These are phyloP conservation scores for Metaphire vulgaris DNA, from an alignment of 1,140 invertebrate species.

Conservation along the genomic window DNA sequence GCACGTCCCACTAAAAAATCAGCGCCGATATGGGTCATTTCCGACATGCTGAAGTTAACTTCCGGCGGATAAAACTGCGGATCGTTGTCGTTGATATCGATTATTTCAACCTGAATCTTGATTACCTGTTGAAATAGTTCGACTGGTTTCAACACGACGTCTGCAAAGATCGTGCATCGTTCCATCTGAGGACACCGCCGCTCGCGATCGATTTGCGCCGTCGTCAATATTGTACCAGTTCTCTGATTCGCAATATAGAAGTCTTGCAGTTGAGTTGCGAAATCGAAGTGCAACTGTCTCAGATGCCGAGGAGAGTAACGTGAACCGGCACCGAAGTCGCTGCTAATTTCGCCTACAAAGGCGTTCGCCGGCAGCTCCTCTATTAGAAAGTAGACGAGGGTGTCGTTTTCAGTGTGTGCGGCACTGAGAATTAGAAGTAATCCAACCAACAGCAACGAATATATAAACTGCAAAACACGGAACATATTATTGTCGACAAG, in stretches of 20 bases:
- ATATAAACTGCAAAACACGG: too few species aligned
- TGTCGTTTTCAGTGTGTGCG: not conserved
- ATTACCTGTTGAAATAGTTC: slow-evolving; percentile 7
- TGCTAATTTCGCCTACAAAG: not conserved
- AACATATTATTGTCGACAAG: too few species aligned
- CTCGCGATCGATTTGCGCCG: slow-evolving; percentile 16
- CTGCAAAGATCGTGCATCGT: not conserved
- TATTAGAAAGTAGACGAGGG: not conserved
- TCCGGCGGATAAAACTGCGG: slow-evolving; percentile 4
- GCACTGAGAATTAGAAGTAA: too few species aligned
- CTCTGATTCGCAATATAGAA: slow-evolving; percentile 8
- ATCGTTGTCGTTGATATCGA: slow-evolving; percentile 24
- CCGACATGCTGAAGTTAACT: slow-evolving; percentile 1
- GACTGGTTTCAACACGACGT: slow-evolving; percentile 10
- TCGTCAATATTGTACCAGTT: slow-evolving; percentile 9
- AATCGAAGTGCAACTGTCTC: not conserved
- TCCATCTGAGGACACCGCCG: not conserved
- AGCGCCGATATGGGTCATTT: not conserved
- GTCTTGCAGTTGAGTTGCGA: not conserved
- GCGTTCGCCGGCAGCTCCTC: not conserved
- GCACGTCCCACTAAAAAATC: slow-evolving; percentile 1
- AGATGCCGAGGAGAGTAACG: not conserved
- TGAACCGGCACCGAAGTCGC: not conserved
- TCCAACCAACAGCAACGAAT: too few species aligned
- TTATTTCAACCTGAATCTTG: slow-evolving; percentile 13